A percentile compares a stretch with the other conserved stretches of the same genome.
Conservation (phyloP, 1,140 invertebrate species). For the Saccostrea echinata region DNA sequence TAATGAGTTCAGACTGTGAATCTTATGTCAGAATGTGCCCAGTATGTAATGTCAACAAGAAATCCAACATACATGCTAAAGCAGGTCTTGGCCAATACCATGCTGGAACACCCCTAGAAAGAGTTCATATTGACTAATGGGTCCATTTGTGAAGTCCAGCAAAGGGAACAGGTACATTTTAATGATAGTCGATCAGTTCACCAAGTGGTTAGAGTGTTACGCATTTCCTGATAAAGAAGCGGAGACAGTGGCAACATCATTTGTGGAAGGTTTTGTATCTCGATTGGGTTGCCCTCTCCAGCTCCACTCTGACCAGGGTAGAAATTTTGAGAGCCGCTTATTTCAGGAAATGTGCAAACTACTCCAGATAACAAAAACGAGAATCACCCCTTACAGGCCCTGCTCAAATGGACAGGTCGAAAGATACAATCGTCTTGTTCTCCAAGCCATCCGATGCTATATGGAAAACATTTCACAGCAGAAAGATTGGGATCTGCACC, state of each 20-base stretch:
- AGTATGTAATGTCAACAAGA: too few relatives aligned
- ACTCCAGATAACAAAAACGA: constrained; percentile 32
- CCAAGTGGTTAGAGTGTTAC: constrained; percentile 53
- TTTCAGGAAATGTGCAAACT: constrained; percentile 40
- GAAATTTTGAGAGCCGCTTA: constrained; percentile 36
- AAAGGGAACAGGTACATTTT: constrained; percentile 48
- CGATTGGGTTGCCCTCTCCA: not conserved
- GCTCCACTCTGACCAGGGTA: not conserved
- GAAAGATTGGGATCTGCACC: constrained; percentile 44
- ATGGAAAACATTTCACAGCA: too few relatives aligned
- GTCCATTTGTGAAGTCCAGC: not conserved
- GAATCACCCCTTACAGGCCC: too few relatives aligned
- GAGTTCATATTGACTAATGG: not conserved
- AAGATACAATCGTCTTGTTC: constrained; percentile 49
- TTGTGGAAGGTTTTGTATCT: constrained; percentile 17
- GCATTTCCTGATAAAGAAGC: constrained; percentile 49
- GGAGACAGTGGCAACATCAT: too few relatives aligned
- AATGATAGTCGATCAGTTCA: constrained; percentile 53
- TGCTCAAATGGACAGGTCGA: not conserved
- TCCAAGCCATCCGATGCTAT: constrained; percentile 47
- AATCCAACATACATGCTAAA: too few relatives aligned
- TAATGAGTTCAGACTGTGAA: too few relatives aligned
- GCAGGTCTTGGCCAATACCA: too few relatives aligned
- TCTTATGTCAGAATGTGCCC: too few relatives aligned
- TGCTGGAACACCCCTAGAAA: not conserved